Conservation (phyloP, 2,888 invertebrate genomes). For the Hofmannophila pseudospretella region DNA sequence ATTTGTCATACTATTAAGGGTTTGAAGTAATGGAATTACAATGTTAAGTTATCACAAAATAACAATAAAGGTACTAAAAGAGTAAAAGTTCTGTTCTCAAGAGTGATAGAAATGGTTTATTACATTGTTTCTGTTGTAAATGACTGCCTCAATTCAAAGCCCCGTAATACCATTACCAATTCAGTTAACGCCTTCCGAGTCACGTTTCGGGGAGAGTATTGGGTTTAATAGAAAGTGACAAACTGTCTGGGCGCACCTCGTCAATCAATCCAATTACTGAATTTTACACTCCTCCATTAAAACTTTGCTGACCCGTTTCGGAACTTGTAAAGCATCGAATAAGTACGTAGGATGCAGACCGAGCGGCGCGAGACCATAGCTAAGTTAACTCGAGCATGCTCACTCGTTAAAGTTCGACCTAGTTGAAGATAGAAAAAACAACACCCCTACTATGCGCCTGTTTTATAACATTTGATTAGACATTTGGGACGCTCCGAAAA, state of each 20-base stretch:
- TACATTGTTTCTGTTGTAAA: not conserved
- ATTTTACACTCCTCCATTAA: slow-evolving; percentile 53
- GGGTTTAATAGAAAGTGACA: slow-evolving; percentile 26
- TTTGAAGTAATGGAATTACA: too few relatives aligned
- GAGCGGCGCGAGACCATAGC: slow-evolving; percentile 1
- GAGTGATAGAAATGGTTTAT: too few relatives aligned
- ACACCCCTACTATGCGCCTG: too few relatives aligned
- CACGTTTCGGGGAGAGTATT: not conserved
- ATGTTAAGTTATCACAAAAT: too few relatives aligned
- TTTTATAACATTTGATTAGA: too few relatives aligned
- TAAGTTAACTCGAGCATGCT: slow-evolving; percentile 7
- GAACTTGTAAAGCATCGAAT: slow-evolving; percentile 34
- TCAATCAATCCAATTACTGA: slow-evolving; percentile 54
- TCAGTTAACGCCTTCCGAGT: not conserved
- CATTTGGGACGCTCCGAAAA: too few relatives aligned
- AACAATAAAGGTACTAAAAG: too few relatives aligned
- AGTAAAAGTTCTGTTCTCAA: too few relatives aligned
- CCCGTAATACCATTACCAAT: not conserved
- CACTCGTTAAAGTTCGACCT: not conserved
- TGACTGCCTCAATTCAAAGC: not conserved
- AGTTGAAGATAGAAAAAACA: not conserved
- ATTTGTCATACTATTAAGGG: too few relatives aligned
- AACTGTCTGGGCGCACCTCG: slow-evolving; percentile 38
- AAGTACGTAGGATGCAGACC: not conserved
- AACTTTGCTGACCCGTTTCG: slow-evolving; percentile 45